These are phyloP conservation scores for Ophion costatus DNA, from an alignment of 2,888 invertebrate species.

Conservation along the genomic window DNA sequence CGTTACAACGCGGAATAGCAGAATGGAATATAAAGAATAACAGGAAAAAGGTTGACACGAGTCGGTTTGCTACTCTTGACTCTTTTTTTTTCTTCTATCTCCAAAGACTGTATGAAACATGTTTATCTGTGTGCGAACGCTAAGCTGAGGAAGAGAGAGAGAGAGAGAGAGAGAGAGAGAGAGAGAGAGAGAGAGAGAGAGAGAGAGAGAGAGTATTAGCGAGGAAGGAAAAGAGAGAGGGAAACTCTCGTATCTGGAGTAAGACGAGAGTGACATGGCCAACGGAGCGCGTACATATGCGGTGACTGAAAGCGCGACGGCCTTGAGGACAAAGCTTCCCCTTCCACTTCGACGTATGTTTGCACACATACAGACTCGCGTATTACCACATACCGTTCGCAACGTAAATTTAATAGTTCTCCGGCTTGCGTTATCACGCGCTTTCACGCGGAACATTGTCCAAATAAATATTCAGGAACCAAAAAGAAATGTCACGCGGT, in stretches of 20 bases:
- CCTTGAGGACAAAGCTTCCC: conserved; percentile 51
- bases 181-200: neutral
- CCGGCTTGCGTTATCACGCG: neutral
- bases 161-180: conserved; percentile 1
- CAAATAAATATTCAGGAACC: neutral
- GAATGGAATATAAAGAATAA: conserved; percentile 3
- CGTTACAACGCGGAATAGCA: conserved; percentile 7
- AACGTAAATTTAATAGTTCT: conserved; percentile 2
- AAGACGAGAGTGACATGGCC: conserved; percentile 56
- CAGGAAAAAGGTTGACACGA: conserved; percentile 28
- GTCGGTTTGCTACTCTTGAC: conserved; percentile 12
- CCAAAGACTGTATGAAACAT: neutral
- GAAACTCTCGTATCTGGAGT: conserved; percentile 46
- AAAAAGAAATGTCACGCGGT: neutral
- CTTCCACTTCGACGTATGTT: conserved; percentile 23
- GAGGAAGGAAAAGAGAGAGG: conserved; percentile 3
- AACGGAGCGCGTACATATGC: conserved; percentile 37
- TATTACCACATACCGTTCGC: conserved; percentile 26
- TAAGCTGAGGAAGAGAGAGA: neutral
- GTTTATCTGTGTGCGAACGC: neutral
- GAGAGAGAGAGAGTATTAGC: neutral
- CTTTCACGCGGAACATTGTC: neutral
- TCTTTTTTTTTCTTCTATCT: conserved; percentile 2
- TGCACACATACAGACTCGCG: conserved; percentile 12
- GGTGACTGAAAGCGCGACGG: conserved; percentile 54